phyloP scores from a whole-genome alignment of 2,888 invertebrate species.

The Latheticus oryzae region DNA sequence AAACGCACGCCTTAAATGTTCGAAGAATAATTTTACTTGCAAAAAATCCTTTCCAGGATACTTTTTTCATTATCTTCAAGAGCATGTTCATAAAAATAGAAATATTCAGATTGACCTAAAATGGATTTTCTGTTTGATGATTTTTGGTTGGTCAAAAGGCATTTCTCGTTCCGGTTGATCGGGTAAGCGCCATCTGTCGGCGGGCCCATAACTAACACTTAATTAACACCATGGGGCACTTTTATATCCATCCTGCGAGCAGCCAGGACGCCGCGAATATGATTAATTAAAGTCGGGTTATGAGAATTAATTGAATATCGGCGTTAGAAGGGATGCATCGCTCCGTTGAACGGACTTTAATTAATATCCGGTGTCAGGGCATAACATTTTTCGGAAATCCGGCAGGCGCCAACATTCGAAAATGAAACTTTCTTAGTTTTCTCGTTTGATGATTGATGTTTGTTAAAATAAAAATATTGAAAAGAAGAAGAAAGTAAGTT shows the following conservation, averaged over 20 bases:
- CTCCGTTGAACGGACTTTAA: conserved; percentile 48
- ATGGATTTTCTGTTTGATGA: no score
- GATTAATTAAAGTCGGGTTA: conserved; percentile 54
- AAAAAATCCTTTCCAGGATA: no score
- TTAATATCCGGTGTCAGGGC: conserved; percentile 49
- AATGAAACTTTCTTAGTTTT: conserved; percentile 20
- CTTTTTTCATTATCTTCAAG: no score
- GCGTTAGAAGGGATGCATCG: conserved; percentile 36
- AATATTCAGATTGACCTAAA: no score
- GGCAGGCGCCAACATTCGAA: conserved; percentile 26
- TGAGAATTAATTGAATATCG: conserved; percentile 54
- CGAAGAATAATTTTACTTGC: no score
- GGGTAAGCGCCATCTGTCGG: conserved; percentile 31
- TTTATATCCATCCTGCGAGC: conserved; percentile 56
- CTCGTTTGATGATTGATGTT: conserved; percentile 27
- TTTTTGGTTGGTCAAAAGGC: no score
- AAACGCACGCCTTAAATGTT: no score
- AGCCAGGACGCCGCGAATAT: conserved; percentile 47
- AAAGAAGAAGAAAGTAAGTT: conserved; percentile 16
- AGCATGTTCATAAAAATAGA: no score
- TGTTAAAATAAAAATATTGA: conserved; percentile 22
- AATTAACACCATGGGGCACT: conserved; percentile 62
- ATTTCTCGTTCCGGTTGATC: neutral
- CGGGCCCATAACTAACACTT: conserved; percentile 58
- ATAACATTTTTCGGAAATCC: conserved; percentile 35